Evolutionary conservation across 1,140 invertebrate genomes (phyloP), one percentile per base, ranked within the genome.

Genomic region (Drosophila biarmipes): DNA sequence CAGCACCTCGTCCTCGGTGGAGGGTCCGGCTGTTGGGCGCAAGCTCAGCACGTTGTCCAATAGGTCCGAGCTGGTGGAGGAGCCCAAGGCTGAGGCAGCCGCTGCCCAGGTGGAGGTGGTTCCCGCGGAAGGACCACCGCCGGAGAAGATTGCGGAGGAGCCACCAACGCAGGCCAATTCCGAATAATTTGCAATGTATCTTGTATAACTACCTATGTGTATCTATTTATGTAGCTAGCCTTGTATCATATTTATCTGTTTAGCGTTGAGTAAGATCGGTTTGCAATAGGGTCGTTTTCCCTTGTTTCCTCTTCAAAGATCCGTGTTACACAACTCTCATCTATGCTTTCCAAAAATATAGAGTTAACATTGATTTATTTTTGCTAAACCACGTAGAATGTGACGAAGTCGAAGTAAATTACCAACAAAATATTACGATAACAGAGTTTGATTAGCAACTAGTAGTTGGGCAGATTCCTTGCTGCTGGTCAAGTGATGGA

Each of bases 391-490:
- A 85, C 77, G 53, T 62, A 85, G 81, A 86, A 86, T 86, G 82
- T 87, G 81, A 86, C 78, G 78, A 86, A 86, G 81, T 85, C 78
- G 52, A 84, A 38, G 51, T 90, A 84, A 84, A 90, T 84, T 85
- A 85, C 56, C 63, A 78, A 90, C 64, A 80, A 63, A 81, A 64
- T 69, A 68, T 72, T 78, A 73, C 59, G 52, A 82, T 73, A 79
- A 56, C 61, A 73, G 46, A 52, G 49, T 40, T 73, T 68, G 45
- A 75, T 31, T 79, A 90, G 57, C 46, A 58, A 17, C 49, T 78
- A 87, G 45, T 67, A 62, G 29, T 62, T 55, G 29, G 73, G 79
- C 80, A 72, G 71, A 58, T 34, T 37, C 38, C 34, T 42, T 29
- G 73, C 63, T 55, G 68, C 68, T 87, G 84, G 82, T 87, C 82